These are phyloP conservation scores for Drosophila nr. fundita DNA, from an alignment of 2,888 invertebrate species.

Conservation along the genomic window DNA sequence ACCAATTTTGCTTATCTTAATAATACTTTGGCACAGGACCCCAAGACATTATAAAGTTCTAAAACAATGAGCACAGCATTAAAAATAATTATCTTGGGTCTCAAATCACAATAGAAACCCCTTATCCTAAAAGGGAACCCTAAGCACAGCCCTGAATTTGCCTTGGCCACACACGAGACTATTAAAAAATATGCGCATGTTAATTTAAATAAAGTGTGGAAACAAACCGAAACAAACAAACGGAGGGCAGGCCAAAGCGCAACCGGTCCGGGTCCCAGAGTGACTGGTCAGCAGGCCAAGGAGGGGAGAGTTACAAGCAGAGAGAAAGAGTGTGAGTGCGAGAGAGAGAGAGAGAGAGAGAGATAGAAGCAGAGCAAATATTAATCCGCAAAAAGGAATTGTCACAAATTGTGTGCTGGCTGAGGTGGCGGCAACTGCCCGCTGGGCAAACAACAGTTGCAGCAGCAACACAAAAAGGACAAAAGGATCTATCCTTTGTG, in stretches of 20 bases:
- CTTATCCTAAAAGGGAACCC: slow-evolving; percentile 8
- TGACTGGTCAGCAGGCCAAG: slow-evolving; percentile 21
- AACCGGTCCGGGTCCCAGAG: slow-evolving; percentile 61
- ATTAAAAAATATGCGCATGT: slow-evolving; percentile 75
- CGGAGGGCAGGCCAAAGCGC: slow-evolving; percentile 61
- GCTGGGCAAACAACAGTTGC: slow-evolving; percentile 75
- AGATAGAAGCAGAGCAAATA: slow-evolving; percentile 68
- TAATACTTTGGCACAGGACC: slow-evolving; percentile 44
- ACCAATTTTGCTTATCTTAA: slow-evolving; percentile 43
- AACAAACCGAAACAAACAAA: slow-evolving; percentile 58
- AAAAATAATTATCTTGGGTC: slow-evolving; percentile 64
- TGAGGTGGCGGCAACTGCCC: slow-evolving; percentile 58
- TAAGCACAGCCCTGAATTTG: slow-evolving; percentile 9
- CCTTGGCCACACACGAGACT: slow-evolving; percentile 34
- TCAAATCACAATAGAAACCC: slow-evolving; percentile 41
- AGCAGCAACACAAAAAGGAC: slow-evolving; percentile 60
- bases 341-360: slow-evolving; percentile 2
- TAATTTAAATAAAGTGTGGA: slow-evolving; percentile 73
- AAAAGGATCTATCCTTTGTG: slow-evolving; percentile 48
- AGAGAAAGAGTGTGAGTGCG: neutral
- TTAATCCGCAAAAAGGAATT: slow-evolving; percentile 81
- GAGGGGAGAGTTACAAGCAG: neutral
- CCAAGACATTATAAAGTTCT: slow-evolving; percentile 55
- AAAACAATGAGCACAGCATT: slow-evolving; percentile 68
- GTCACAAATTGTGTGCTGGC: slow-evolving; percentile 75